Percentiles rank a stretch among this genome's conserved stretches.
Evolutionary conservation across 1,140 invertebrate genomes (phyloP).

Genomic region (Aphelenchoides fujianensis): DNA sequence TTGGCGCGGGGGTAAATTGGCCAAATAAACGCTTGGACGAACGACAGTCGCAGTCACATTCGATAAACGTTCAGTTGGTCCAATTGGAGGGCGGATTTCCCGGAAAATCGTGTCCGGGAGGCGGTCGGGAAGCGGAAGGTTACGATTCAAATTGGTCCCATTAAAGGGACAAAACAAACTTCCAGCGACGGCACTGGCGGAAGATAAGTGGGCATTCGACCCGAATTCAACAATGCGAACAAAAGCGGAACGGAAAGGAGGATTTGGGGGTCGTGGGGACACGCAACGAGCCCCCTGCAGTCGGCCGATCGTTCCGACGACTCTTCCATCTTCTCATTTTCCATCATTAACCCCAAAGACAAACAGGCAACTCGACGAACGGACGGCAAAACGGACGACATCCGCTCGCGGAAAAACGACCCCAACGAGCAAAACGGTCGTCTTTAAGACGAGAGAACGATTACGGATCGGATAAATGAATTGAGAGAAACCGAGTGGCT

Average conservation of each 20-base stretch:
- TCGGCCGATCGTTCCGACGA: background rate
- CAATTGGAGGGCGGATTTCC: too few relatives aligned
- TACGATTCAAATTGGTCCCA: background rate
- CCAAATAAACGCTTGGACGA: too few relatives aligned
- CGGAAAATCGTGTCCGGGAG: too few relatives aligned
- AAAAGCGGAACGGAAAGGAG: background rate
- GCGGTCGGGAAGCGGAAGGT: background rate
- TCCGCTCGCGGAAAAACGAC: background rate
- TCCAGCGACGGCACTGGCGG: background rate
- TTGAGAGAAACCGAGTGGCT: too few relatives aligned
- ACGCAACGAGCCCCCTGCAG: background rate
- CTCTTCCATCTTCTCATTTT: background rate
- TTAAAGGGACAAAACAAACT: background rate
- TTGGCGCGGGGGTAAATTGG: too few relatives aligned
- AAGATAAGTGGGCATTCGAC: too few relatives aligned
- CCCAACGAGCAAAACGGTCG: background rate
- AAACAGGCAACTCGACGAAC: background rate
- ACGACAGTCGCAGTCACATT: too few relatives aligned
- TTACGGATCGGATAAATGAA: too few relatives aligned
- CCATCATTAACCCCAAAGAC: slow-evolving; percentile 1
- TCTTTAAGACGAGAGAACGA: too few relatives aligned
- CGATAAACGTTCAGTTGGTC: too few relatives aligned
- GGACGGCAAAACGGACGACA: background rate
- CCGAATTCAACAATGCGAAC: too few relatives aligned
- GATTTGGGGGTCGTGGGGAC: background rate